Evolutionary conservation across 2,113 vertebrate genomes (phyloP).

Genomic region (Sarotherodon lohbergeri): DNA sequence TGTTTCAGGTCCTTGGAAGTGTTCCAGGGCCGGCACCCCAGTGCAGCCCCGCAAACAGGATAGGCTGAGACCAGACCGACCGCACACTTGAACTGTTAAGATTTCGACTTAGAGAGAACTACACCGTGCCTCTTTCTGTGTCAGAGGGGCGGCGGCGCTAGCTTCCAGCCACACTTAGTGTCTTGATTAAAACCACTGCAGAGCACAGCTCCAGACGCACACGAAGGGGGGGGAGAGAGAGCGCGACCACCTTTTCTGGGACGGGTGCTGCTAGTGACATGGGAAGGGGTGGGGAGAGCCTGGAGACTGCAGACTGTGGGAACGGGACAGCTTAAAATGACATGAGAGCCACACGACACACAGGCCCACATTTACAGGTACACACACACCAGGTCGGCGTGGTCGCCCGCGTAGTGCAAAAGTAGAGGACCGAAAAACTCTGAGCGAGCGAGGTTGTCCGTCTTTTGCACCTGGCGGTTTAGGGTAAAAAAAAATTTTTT

Average conservation of each 20-base stretch:
- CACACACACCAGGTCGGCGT: background rate
- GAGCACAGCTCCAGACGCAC: conserved; percentile 30
- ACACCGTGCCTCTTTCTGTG: conserved; percentile 42
- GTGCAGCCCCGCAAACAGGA: conserved; percentile 9
- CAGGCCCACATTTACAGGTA: conserved; percentile 37
- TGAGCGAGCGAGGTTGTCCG: conserved; percentile 29
- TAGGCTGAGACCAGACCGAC: conserved; percentile 24
- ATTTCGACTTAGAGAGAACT: conserved; percentile 33
- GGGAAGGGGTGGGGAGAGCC: background rate
- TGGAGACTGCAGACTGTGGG: conserved; percentile 34
- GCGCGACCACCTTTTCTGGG: conserved; percentile 17
- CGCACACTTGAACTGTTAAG: conserved; percentile 22
- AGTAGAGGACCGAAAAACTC: background rate
- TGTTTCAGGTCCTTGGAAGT: background rate
- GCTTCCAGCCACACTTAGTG: conserved; percentile 49
- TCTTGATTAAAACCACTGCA: conserved; percentile 50
- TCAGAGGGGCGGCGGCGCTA: conserved; percentile 15
- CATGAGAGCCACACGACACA: conserved; percentile 53
- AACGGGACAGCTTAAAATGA: conserved; percentile 54
- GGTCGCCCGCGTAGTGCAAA: background rate
- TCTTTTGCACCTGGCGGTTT: conserved; percentile 47
- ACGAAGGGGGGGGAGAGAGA: background rate
- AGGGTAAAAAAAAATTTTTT: background rate
- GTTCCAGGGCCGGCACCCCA: conserved; percentile 28
- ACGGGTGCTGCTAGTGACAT: background rate